Base-by-base conservation (phyloP, 2,888 invertebrate species). In the Pheosia tremula region DNA sequence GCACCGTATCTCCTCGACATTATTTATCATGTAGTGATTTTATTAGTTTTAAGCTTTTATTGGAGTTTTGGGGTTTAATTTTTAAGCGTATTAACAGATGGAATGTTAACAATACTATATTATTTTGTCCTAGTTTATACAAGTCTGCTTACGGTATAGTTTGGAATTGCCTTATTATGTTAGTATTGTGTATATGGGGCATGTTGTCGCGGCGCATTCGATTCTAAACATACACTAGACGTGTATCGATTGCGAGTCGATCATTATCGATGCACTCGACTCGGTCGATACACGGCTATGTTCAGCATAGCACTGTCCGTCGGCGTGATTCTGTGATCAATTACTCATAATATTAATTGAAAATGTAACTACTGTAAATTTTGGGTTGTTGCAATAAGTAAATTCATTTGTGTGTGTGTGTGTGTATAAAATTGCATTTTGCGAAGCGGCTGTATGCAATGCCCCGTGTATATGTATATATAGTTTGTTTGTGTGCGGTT, bases 301-400 rank as follows among this genome's bases (percentile, higher is more conserved):
- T 13, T 6, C 39, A 41, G 59, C 61, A 70, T 45, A 62, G 58
- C 57, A 65, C 52, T 64, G 71, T 71, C 62, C 57, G 65, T 64
- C 76, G 79, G 78, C 78, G 75, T 69, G 81, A 71, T 79, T 80
- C 86, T 85, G 86, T 86, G 86, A 85, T 87, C 74, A 81, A 80
- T 79, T 78, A 80, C 78, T 80, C 75, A 79, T 81, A 61, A 69
- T 83, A 76, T 81, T 80, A 80, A 78, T 82, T 78, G 62, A 75
- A 65, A 72, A 69, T 81, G 78, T 80, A 80, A 83, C 82, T 83
- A 83, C 79, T 87, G 87, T 89, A 87, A 79, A 88, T 88, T 88
- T 91, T 91, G 93, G 93, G 93, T 88, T 82, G 93, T 90, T 93
- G 93, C 93, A 93, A 93, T 93, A 93, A 90, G 86, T 78, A 82